phyloP scores from a whole-genome alignment of 1,140 invertebrate genomes.

The Heliconius melpomene region DNA sequence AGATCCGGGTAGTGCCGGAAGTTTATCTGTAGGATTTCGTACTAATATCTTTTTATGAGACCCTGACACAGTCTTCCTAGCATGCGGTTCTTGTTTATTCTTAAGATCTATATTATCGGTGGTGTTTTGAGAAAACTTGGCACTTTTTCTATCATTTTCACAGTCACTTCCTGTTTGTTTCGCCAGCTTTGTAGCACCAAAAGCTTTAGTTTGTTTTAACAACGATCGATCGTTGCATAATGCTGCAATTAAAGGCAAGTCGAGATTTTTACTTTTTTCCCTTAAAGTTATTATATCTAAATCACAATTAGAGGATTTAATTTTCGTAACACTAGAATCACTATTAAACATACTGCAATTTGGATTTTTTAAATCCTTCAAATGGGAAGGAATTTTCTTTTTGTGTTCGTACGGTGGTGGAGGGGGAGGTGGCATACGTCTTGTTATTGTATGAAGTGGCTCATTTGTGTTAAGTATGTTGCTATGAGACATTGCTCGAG shows the following conservation, averaged over 20 bases:
- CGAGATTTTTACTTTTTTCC: conserved; percentile 93
- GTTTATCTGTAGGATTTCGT: conserved; percentile 74
- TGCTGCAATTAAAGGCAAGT: conserved; percentile 93
- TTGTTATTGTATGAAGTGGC: conserved; percentile 81
- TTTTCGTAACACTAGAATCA: conserved; percentile 56
- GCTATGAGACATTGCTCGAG: conserved; percentile 88
- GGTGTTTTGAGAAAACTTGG: conserved; percentile 66
- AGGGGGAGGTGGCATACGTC: conserved; percentile 87
- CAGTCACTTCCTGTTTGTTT: conserved; percentile 70
- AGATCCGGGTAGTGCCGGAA: conserved; percentile 69
- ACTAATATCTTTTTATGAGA: conserved; percentile 70
- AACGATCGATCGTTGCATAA: conserved; percentile 93
- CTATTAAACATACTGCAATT: conserved; percentile 50
- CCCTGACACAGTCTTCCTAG: conserved; percentile 55
- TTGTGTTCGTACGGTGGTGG: conserved; percentile 85
- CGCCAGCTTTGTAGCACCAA: conserved; percentile 86
- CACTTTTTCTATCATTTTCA: conserved; percentile 73
- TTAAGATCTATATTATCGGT: conserved; percentile 74
- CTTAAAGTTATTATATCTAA: conserved; percentile 90
- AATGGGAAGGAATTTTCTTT: conserved; percentile 68
- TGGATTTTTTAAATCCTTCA: conserved; percentile 58
- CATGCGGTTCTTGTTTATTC: conserved; percentile 66
- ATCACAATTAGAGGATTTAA: conserved; percentile 75
- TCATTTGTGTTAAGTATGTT: conserved; percentile 88
- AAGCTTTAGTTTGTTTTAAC: conserved; percentile 92